These are phyloP conservation scores for Thaumatotibia leucotreta DNA, from an alignment of 1,140 invertebrate genomes.

Conservation along the genomic window DNA sequence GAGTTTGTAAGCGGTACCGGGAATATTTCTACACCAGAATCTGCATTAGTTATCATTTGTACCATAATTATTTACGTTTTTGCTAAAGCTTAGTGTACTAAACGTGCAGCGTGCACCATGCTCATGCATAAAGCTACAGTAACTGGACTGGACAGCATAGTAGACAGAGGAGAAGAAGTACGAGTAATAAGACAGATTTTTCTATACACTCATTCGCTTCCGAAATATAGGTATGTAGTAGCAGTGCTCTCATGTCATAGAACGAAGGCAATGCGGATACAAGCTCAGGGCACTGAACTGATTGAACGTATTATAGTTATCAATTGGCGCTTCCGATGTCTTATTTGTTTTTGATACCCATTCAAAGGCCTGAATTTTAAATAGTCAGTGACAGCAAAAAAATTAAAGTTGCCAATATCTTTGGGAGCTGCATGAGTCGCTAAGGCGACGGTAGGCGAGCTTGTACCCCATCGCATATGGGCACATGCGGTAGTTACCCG, in stretches of 20 bases:
- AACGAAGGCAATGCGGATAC: background rate
- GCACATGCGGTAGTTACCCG: conserved; percentile 80
- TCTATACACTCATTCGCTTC: background rate
- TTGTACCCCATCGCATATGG: background rate
- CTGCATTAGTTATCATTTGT: conserved; percentile 47
- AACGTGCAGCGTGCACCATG: conserved; percentile 7
- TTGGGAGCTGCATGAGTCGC: background rate
- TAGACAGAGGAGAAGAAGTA: background rate
- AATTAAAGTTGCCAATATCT: background rate
- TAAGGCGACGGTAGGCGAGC: background rate
- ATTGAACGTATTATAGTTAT: background rate
- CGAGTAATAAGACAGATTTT: background rate
- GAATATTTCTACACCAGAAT: no score
- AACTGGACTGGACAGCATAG: background rate
- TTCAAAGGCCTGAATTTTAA: background rate
- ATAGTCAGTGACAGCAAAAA: background rate
- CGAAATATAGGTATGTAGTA: background rate
- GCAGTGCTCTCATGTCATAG: background rate
- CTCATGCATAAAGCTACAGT: conserved; percentile 15
- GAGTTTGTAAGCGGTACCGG: no score
- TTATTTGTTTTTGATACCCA: background rate
- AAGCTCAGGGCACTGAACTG: background rate
- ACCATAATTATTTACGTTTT: conserved; percentile 28
- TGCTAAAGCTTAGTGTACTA: conserved; percentile 19
- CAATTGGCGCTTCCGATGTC: background rate